Conservation (phyloP, 2,888 invertebrate genomes). For the Ophonus ardosiacus region DNA sequence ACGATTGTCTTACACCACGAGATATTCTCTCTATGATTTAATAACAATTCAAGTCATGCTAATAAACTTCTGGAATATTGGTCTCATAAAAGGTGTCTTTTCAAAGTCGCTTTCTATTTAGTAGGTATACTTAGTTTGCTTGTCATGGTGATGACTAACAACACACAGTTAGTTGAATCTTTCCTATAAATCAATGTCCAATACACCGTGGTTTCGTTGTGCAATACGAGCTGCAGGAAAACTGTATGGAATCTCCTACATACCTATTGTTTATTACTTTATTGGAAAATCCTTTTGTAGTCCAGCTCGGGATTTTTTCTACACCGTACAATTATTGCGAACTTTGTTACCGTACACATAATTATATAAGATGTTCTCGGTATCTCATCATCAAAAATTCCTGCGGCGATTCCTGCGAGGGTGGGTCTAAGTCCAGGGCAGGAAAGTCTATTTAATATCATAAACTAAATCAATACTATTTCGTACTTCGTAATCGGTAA, state of each 20-base stretch:
- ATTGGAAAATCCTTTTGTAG: slow-evolving; percentile 43
- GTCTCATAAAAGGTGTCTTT: background rate
- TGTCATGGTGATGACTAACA: background rate
- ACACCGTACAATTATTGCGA: slow-evolving; percentile 1
- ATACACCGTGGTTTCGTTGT: slow-evolving; percentile 2
- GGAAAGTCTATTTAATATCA: slow-evolving; percentile 9
- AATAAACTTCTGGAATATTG: background rate
- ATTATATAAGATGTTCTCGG: slow-evolving; percentile 19
- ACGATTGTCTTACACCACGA: too few relatives aligned
- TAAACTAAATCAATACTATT: slow-evolving; percentile 13
- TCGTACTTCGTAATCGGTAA: slow-evolving; percentile 16
- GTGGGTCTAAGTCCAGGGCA: slow-evolving; percentile 10
- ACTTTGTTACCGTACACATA: background rate
- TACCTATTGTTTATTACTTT: slow-evolving; percentile 27
- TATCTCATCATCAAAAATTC: slow-evolving; percentile 42
- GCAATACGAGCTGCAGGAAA: slow-evolving; percentile 28
- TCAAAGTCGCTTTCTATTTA: background rate
- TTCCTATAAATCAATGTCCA: slow-evolving; percentile 12
- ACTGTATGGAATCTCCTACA: slow-evolving; percentile 10
- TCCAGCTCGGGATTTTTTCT: slow-evolving; percentile 5
- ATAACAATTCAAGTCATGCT: too few relatives aligned
- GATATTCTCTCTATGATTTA: too few relatives aligned
- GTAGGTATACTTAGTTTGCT: background rate
- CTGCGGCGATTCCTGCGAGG: slow-evolving; percentile 8
- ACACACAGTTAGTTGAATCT: background rate